Evolutionary conservation across 2,113 vertebrate genomes (phyloP), one percentile per base, ranked within the genome.

Genomic region (Microcebus ravelobensis): DNA sequence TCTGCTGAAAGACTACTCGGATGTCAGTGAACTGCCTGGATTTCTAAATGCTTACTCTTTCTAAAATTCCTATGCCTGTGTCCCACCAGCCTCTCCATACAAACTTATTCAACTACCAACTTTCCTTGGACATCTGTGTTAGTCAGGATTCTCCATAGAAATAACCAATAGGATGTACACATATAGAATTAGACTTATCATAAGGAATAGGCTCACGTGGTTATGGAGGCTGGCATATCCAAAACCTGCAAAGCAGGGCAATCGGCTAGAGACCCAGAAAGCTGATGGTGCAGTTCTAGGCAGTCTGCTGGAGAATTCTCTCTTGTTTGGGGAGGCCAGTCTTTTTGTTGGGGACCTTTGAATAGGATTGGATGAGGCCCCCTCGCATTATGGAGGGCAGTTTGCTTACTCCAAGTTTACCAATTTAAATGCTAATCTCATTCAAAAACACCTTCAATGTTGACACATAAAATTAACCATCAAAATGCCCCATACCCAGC

Each of bases 31-130:
- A 61, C 36, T 82, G 18, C 34, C 67, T 77, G 5, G 34, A 61
- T 96, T 76, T 89, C 84, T 95, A 52, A 86, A 52, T 83, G 52
- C 12, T 50, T 95, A 52, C 6, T 86, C 4, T 87, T 86, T 93
- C 45, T 48, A 61, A 77, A 94, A 79, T 77, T 48, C 20, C 42
- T 86, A 25, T 52, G 20, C 18, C n/a, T 67, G 1, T 45, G 27
- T n/a, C 8, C 42, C 39, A 81, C 27, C 8, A 89, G 25, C 9
- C n/a, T 48, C n/a, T 71, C 36, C 34, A 13, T 29, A 67, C 36
- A 82, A 77, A 1, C 1, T 84, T 52, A 57, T 68, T 34, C 65
- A 81, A 8, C 17, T 61, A 59, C 36, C 34, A 59, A 8, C 3
- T 88, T 74, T 76, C 14, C 9, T 74, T 90, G 25, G 12, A 77